phyloP scores from a whole-genome alignment of 2,888 invertebrate genomes.

The Drosophila sordidula region DNA sequence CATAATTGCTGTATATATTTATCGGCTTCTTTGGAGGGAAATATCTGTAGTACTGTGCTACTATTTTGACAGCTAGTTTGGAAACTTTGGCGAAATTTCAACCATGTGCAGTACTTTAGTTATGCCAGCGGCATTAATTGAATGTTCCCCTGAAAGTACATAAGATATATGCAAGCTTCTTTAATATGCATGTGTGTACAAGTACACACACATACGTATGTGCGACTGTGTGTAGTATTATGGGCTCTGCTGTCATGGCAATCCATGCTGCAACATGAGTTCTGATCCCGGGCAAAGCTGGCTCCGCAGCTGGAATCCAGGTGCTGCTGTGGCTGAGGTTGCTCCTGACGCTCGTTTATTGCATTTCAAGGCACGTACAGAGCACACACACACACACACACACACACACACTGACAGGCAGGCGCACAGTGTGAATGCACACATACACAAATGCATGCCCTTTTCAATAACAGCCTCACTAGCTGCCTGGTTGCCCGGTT shows the following conservation, averaged over 20 bases:
- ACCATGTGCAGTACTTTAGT: constrained; percentile 3
- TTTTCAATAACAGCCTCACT: constrained; percentile 63
- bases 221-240: neutral
- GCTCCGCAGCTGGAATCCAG: constrained; percentile 22
- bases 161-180: constrained; percentile 7
- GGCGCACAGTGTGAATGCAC: too few relatives aligned
- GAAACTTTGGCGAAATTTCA: neutral
- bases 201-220: too few relatives aligned
- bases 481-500: constrained; percentile 11
- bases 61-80: neutral
- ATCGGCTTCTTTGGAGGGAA: too few relatives aligned
- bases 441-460: constrained; percentile 21
- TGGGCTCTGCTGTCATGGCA: constrained; percentile 12
- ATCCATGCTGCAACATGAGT: constrained; percentile 46
- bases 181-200: constrained; percentile 15
- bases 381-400: constrained; percentile 32
- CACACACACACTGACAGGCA: too few relatives aligned
- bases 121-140: constrained; percentile 33
- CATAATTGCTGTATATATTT: too few relatives aligned
- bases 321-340: constrained; percentile 51
- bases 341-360: constrained; percentile 58
- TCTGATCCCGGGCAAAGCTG: constrained; percentile 41
- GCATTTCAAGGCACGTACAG: constrained; percentile 69
- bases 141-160: constrained; percentile 14
- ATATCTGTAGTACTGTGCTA: too few relatives aligned